phyloP scores from a whole-genome alignment of 2,797 vertebrate species.

The Sebastes hubbsi region DNA sequence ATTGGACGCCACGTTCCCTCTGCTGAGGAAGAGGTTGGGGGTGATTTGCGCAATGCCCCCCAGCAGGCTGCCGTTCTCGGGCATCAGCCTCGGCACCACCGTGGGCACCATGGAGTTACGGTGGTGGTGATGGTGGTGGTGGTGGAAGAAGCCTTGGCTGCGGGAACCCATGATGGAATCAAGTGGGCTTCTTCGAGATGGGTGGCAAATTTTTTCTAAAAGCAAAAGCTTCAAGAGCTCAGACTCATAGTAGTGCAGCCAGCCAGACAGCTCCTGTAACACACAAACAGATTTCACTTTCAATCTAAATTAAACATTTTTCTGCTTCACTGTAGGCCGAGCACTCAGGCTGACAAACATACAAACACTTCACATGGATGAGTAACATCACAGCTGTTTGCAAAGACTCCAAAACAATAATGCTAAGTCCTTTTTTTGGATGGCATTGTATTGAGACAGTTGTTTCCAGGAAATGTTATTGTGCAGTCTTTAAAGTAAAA shows the following conservation, averaged over 20 bases:
- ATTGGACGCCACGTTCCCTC: conserved; percentile 95
- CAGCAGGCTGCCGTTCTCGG: conserved; percentile 85
- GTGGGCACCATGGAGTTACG: conserved; percentile 80
- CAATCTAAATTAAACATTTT: conserved; percentile 34
- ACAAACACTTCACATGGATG: conserved; percentile 36
- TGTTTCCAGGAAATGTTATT: conserved; percentile 16
- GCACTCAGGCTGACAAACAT: conserved; percentile 21
- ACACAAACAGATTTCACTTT: conserved; percentile 54
- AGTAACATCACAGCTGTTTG: conserved; percentile 24
- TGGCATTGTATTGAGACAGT: not conserved
- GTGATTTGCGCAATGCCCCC: conserved; percentile 97
- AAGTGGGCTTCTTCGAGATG: conserved; percentile 17
- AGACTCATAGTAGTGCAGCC: conserved; percentile 56
- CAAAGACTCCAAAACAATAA: conserved; percentile 16
- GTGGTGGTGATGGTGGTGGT: conserved; percentile 75
- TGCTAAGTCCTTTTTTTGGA: not conserved
- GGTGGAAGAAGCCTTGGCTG: conserved; percentile 90
- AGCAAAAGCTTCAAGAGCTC: conserved; percentile 63
- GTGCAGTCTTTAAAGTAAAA: conserved; percentile 8
- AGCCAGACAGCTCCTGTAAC: conserved; percentile 69
- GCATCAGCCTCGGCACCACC: conserved; percentile 89
- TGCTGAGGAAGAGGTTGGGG: conserved; percentile 93
- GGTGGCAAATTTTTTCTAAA: not conserved
- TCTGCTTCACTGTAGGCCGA: conserved; percentile 5
- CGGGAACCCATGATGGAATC: conserved; percentile 88